Evolutionary conservation across 2,797 vertebrate genomes (phyloP), one percentile per base, ranked within the genome.

Genomic region (Acropternis orthonyx): DNA sequence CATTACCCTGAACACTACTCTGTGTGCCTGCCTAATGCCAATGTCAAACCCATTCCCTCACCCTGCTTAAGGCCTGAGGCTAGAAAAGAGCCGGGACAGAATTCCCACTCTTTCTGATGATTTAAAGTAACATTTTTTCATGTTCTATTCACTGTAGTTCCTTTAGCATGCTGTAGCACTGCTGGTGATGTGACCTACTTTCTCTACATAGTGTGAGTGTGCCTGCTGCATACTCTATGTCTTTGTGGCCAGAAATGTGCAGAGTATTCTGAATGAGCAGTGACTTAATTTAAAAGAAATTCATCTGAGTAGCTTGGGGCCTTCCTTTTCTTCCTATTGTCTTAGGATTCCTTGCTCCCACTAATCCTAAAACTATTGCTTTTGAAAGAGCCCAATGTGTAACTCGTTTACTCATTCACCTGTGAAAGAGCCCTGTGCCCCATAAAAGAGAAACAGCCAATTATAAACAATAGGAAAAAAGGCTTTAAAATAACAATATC

Each of bases 191-290:
- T 95, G 93, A 96, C 93, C 96, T 95, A 95, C 87, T 97, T 94
- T 94, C 80, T 69, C 76, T 72, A 27, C 73, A 72, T 34, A 77
- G 66, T 19, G 12, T 39, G 81, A 93, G 74, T 68, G 63, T 84
- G 79, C 87, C 89, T 94, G 91, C 91, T 97, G 96, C 82, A 88
- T 59, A 85, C 85, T 91, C 84, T 32, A 32, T 36, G 89, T 88
- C 92, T 97, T 95, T 95, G 93, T 95, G 95, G 82, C 72, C 71
- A 91, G 94, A 90, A 96, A 88, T 96, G 94, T 95, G 94, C 94
- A 91, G 41, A 90, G 74, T 90, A 61, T 88, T 95, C 88, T 90
- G 75, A 91, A 93, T 85, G 67, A 96, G 83, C 81, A 92, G 71
- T 83, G 87, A 94, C 74, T 97, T 94, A 59, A 88, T 85, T 96